Evolutionary conservation across 2,888 invertebrate genomes (phyloP), one percentile per base, ranked within the genome.

Genomic region (Cloeon dipterum): DNA sequence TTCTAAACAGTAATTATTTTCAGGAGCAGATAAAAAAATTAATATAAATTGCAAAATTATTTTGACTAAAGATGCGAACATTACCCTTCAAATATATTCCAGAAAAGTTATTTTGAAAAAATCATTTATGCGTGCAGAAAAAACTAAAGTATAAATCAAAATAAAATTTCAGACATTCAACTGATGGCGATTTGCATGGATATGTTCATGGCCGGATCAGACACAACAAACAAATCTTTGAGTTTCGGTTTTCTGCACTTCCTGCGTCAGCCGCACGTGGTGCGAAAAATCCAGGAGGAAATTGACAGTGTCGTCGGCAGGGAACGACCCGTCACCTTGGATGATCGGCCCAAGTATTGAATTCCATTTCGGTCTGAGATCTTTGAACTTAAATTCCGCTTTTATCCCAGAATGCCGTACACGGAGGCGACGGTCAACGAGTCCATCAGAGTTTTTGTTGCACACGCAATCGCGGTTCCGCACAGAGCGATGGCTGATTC

Each of bases 181-280:
- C 54, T 85, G 36, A 53, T 83, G 39, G 78, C 82, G 0, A 70
- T 78, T 47, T 81, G 82, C 46, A 62, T 83, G 63, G 85, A 85
- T 47, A 68, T 85, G 65, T 85, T 85, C 48, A 70, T 83, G 63
- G 85, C 83, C 17, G 85, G 83, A 1, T 77, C 82, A 1, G 85
- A 85, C 56, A 85, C 85, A 0, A 82, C 83, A 0, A 74, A 70
- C 36, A 82, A 83, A 51, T 71, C 74, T 21, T 58, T 83, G 47
- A 71, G 74, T 19, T 82, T 82, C 49, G 69, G 73, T 40, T 78
- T 83, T 46, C 61, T 79, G 43, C 74, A 79, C 49, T 52, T 85
- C 45, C 64, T 79, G 4, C 57, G 74, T 16, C 66, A 74, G 46
- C 77, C 73, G 16, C 63, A 70, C 2, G 68, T 82, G 1, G 82